Base-by-base conservation (phyloP, 1,140 invertebrate genomes). In the Pachypeltis micranthus region DNA sequence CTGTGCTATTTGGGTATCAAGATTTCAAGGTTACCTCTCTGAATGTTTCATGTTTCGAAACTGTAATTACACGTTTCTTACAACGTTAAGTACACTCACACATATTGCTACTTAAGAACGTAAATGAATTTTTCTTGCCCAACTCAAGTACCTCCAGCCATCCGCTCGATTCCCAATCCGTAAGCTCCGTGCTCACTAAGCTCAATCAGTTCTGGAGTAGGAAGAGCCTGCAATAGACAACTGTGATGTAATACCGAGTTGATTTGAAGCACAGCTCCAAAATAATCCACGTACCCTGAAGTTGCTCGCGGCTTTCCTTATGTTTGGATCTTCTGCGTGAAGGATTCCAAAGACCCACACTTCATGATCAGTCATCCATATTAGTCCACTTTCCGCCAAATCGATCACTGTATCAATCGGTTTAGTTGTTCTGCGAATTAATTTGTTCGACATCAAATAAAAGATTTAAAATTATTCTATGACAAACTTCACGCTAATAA, bases 311-410 rank as follows among this genome's bases (percentile, higher is more conserved):
- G 27, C 55, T 23, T 26, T 29, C 23, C 16, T 29, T 4, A 26
- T 29, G 10, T 57, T 29, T 23, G 55, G 55, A 57, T 57, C 24
- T 26, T 57, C 55, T 3, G 24, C 27, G 27, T 57, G 55, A 10
- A 57, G 12, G 16, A 57, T 26, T 26, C 24, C 55, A 28, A 26
- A 57, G 12, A 26, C 27, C 55, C 55, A 57, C 23, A 57, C 55
- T 26, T 57, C 55, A 28, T 57, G 55, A 27, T 57, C 55, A 2
- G 55, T 29, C 23, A 26, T 26, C 55, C 55, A 57, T 12, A 57
- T 29, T 4, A 57, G 12, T 10, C 27, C 23, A 26, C 55, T 57
- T 2, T 57, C 24, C 16, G 55, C 55, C 4, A 57, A 23, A 26
- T 57, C 55, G 3, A 4, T 23, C 3, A 26, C 23, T 4, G 55